Conservation (phyloP, 2,113 vertebrate species). For the Nymphicus hollandicus region DNA sequence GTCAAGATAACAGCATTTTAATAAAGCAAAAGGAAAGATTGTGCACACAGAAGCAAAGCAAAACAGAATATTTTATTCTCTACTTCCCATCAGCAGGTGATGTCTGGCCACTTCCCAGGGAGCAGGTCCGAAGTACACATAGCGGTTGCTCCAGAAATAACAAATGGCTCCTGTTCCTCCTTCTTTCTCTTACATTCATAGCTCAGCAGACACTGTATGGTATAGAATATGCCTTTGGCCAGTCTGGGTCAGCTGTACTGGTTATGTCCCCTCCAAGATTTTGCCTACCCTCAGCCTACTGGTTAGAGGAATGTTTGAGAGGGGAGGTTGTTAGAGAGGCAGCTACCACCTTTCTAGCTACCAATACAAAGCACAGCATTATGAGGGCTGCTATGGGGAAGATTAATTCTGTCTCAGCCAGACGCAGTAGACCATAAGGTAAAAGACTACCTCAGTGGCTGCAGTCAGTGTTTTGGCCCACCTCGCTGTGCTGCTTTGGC, state of each 20-base stretch:
- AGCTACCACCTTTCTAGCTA: no score
- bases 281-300: no score
- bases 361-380: neutral
- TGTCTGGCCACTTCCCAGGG: neutral
- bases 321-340: no score
- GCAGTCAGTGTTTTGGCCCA: fast-evolving
- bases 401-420: neutral
- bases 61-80: neutral
- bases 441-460: neutral
- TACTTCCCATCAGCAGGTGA: neutral
- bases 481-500: no score
- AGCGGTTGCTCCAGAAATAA: neutral
- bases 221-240: neutral
- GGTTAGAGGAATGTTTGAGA: no score
- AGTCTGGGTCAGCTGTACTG: no score
- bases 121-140: neutral
- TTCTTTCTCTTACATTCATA: neutral
- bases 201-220: neutral
- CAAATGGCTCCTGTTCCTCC: neutral
- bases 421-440: neutral
- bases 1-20: neutral
- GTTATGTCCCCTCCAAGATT: no score
- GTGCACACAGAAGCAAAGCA: neutral
- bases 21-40: neutral
- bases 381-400: neutral